Percentiles rank a stretch among this genome's conserved stretches.
These are phyloP conservation scores for Tetragonula clypearis DNA, from an alignment of 1,140 invertebrate genomes.

Conservation along the genomic window DNA sequence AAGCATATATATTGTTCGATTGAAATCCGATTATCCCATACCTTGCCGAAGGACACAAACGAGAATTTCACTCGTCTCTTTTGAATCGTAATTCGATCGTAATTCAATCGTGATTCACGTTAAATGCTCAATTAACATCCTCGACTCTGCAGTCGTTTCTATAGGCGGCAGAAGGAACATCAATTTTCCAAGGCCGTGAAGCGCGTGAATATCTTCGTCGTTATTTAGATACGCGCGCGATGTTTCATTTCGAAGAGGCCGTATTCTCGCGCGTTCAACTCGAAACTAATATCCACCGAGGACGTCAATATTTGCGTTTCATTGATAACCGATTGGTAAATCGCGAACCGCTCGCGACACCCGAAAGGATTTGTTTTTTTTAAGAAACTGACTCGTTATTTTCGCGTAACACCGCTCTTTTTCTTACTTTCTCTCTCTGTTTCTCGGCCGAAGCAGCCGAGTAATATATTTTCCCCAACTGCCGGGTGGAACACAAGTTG, in stretches of 20 bases:
- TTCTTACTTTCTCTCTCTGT: no score
- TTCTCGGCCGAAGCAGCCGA: neutral
- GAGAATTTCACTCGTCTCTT: neutral
- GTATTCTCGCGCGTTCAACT: neutral
- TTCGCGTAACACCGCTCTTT: neutral
- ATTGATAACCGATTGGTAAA: neutral
- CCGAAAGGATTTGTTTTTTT: no score
- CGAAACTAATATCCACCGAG: conserved; percentile 3
- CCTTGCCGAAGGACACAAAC: neutral
- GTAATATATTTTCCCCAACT: conserved; percentile 4
- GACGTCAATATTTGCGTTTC: neutral
- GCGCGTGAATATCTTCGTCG: neutral
- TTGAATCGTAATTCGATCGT: conserved; percentile 15
- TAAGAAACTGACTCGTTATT: neutral
- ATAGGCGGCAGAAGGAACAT: neutral
- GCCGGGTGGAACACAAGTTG: neutral
- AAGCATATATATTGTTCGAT: neutral
- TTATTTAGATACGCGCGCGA: neutral
- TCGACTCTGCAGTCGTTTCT: neutral
- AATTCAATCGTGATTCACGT: conserved; percentile 9
- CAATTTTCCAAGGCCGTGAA: conserved; percentile 7
- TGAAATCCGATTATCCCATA: neutral
- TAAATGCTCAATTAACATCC: conserved; percentile 21
- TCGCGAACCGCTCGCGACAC: neutral
- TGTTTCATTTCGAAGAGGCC: neutral